phyloP scores from a whole-genome alignment of 2,888 invertebrate genomes.

The Drosophila mimetica region DNA sequence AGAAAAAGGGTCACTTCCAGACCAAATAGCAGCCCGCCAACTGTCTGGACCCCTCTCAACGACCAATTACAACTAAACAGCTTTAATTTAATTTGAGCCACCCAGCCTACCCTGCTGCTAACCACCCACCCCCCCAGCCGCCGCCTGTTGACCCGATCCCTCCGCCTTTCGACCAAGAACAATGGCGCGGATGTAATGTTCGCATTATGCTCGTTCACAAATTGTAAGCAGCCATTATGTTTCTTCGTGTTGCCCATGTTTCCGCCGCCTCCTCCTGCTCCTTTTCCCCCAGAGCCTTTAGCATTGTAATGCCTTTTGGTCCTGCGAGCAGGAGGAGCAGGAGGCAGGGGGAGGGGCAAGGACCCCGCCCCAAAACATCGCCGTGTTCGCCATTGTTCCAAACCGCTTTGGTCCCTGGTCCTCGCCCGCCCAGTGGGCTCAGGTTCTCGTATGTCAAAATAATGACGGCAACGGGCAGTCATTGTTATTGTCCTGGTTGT shows the following conservation, averaged over 20 bases:
- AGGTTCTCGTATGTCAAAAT: constrained; percentile 72
- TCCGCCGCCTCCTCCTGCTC: constrained; percentile 2
- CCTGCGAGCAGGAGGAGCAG: constrained; percentile 29
- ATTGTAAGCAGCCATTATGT: constrained; percentile 81
- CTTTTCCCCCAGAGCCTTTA: constrained; percentile 33
- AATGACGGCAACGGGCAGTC: constrained; percentile 59
- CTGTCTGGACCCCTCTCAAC: constrained; percentile 68
- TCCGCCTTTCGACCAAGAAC: constrained; percentile 54
- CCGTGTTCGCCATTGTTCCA: constrained; percentile 50
- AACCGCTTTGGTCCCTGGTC: constrained; percentile 11
- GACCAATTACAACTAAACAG: constrained; percentile 80
- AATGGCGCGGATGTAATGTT: constrained; percentile 81
- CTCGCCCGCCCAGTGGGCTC: constrained; percentile 15
- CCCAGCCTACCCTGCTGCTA: constrained; percentile 44
- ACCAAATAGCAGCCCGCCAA: constrained; percentile 32
- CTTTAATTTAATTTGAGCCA: constrained; percentile 77
- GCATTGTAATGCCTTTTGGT: constrained; percentile 60
- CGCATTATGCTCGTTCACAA: constrained; percentile 81
- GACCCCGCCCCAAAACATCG: constrained; percentile 50
- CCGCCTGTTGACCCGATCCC: constrained; percentile 17
- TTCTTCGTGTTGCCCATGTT: constrained; percentile 72
- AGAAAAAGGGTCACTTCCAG: constrained; percentile 71
- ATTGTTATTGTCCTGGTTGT: constrained; percentile 46
- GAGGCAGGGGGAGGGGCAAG: not conserved
- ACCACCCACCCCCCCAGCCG: not conserved